Conservation (phyloP, 2,888 invertebrate species). For the Psylliodes chrysocephalus region DNA sequence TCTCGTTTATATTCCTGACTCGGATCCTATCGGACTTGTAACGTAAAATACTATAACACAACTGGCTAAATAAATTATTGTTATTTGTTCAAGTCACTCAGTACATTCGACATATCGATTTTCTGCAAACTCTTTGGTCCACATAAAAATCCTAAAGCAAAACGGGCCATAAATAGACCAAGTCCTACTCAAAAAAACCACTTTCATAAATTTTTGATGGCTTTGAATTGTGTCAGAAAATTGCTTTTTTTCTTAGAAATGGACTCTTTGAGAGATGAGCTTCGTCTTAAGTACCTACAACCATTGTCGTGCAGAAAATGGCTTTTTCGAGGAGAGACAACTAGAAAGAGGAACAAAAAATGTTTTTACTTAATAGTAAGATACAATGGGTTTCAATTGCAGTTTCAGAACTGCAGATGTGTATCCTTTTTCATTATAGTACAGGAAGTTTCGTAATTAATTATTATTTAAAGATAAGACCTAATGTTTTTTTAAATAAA, state of each 20-base stretch:
- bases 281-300: background rate
- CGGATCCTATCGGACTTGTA: no score
- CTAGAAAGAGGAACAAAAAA: background rate
- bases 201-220: slow-evolving; percentile 45
- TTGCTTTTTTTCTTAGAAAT: slow-evolving; percentile 38
- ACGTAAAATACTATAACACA: no score
- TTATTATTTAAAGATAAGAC: no score
- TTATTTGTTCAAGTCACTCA: background rate
- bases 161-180: slow-evolving; percentile 13
- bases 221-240: slow-evolving; percentile 44
- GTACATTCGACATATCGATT: background rate
- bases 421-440: no score
- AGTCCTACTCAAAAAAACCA: slow-evolving; percentile 24
- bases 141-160: slow-evolving; percentile 14
- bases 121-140: background rate
- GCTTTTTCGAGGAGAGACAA: slow-evolving; percentile 10
- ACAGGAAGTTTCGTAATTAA: no score
- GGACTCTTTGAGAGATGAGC: slow-evolving; percentile 22
- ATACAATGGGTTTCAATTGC: no score
- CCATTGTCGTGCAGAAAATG: slow-evolving; percentile 12
- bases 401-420: no score
- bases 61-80: no score
- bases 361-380: background rate
- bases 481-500: no score
- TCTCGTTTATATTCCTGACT: no score